These are phyloP conservation scores for Lophotriccus pileatus DNA, from an alignment of 2,797 vertebrate genomes.

Conservation along the genomic window DNA sequence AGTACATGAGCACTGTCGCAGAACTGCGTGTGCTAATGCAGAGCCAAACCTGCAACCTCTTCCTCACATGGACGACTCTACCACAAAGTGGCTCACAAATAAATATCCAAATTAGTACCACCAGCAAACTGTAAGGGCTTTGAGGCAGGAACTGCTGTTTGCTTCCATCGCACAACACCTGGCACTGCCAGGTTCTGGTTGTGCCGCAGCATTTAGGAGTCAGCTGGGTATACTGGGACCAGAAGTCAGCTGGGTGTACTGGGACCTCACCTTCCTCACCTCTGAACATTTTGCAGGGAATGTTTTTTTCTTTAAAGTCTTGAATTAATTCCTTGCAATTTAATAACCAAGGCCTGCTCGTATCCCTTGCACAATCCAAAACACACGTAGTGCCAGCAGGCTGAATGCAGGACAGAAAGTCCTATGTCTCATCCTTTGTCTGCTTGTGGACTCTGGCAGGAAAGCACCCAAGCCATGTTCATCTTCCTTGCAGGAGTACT, in stretches of 20 bases:
- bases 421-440: not conserved
- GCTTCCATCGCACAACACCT: not conserved
- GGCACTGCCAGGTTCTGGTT: not conserved
- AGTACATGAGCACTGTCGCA: not conserved
- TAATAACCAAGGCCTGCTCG: not conserved
- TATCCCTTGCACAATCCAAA: not conserved
- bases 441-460: not conserved
- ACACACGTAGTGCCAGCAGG: not conserved
- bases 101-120: not conserved
- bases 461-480: not conserved
- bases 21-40: not conserved
- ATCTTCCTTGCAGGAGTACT: not conserved
- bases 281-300: not conserved
- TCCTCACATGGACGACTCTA: not conserved
- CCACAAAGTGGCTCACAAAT: not conserved
- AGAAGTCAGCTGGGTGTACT: not conserved
- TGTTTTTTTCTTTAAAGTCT: not conserved
- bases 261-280: not conserved
- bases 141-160: not conserved
- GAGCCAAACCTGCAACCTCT: not conserved
- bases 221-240: not conserved
- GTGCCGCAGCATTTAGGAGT: not conserved
- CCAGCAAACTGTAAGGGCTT: not conserved
- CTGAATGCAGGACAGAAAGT: not conserved
- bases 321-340: not conserved